phyloP scores from a whole-genome alignment of 2,797 vertebrate species.

The Sebastes melanostomus region DNA sequence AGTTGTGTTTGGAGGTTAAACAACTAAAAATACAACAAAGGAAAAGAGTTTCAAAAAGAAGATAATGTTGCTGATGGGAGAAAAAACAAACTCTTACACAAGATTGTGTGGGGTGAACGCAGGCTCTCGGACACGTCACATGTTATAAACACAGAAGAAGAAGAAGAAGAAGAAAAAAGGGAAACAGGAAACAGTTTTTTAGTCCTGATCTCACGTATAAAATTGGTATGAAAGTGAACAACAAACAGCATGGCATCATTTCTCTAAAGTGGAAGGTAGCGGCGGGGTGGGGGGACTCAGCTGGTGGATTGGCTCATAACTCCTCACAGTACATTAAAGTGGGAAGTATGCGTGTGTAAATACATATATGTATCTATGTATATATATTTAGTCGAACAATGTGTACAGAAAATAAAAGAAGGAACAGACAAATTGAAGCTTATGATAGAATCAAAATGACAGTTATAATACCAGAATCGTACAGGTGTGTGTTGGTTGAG shows the following conservation, averaged over 20 bases:
- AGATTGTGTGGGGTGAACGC: background rate
- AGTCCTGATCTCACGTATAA: slow-evolving; percentile 77
- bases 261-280: slow-evolving; percentile 36
- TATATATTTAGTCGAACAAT: slow-evolving; percentile 41
- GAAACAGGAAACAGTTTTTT: slow-evolving; percentile 41
- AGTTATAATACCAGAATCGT: slow-evolving; percentile 60
- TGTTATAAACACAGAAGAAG: background rate
- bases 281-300: background rate
- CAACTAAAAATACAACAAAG: background rate
- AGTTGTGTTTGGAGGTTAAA: background rate
- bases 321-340: slow-evolving; percentile 58
- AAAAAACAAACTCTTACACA: background rate
- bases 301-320: slow-evolving; percentile 63
- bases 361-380: slow-evolving; percentile 6
- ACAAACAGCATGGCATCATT: slow-evolving; percentile 56
- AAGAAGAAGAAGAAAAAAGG: background rate
- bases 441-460: slow-evolving; percentile 48
- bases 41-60: background rate
- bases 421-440: slow-evolving; percentile 48
- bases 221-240: slow-evolving; percentile 56
- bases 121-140: slow-evolving; percentile 41
- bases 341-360: slow-evolving; percentile 24
- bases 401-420: slow-evolving; percentile 41
- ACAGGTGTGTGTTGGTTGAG: slow-evolving; percentile 29
- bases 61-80: background rate